Percentiles rank a stretch among this genome's conserved stretches.
Evolutionary conservation across 2,797 vertebrate genomes (phyloP).

Genomic region (Etheostoma nigrum): DNA sequence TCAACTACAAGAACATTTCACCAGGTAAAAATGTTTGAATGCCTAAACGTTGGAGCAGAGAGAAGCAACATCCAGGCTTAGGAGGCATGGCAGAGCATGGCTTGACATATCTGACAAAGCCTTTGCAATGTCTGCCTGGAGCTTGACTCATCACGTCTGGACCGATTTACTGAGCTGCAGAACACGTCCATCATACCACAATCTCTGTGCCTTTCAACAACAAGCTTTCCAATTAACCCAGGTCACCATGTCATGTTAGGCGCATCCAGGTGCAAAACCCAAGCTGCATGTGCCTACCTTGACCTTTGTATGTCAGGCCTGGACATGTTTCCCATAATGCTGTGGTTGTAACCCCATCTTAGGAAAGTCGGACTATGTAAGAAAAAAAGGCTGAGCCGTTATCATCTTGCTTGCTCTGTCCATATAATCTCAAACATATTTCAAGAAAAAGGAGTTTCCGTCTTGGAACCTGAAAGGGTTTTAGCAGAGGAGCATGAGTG

Average conservation of each 20-base stretch:
- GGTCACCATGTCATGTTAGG: constrained; percentile 26
- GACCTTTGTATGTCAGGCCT: constrained; percentile 59
- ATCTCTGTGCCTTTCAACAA: neutral
- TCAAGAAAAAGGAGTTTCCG: constrained; percentile 61
- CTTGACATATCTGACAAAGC: constrained; percentile 36
- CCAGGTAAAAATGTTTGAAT: constrained; percentile 3
- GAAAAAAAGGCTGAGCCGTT: constrained; percentile 23
- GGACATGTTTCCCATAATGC: constrained; percentile 49
- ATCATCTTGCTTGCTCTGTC: constrained; percentile 30
- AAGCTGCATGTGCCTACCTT: constrained; percentile 24
- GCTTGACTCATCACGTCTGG: constrained; percentile 59
- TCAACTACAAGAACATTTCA: neutral
- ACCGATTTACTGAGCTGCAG: constrained; percentile 45
- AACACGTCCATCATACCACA: constrained; percentile 27
- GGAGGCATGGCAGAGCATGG: constrained; percentile 17
- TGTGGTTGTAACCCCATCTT: constrained; percentile 27
- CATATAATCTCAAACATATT: constrained; percentile 60
- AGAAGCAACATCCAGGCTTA: constrained; percentile 22
- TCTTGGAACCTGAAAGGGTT: constrained; percentile 51
- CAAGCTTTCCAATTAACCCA: constrained; percentile 11
- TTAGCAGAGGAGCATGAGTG: constrained; percentile 51
- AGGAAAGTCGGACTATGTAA: neutral
- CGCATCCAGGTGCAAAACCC: constrained; percentile 24
- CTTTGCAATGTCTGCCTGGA: constrained; percentile 39
- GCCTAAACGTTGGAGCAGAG: neutral